phyloP scores from a whole-genome alignment of 2,888 invertebrate species.

The Agriotes lineatus region DNA sequence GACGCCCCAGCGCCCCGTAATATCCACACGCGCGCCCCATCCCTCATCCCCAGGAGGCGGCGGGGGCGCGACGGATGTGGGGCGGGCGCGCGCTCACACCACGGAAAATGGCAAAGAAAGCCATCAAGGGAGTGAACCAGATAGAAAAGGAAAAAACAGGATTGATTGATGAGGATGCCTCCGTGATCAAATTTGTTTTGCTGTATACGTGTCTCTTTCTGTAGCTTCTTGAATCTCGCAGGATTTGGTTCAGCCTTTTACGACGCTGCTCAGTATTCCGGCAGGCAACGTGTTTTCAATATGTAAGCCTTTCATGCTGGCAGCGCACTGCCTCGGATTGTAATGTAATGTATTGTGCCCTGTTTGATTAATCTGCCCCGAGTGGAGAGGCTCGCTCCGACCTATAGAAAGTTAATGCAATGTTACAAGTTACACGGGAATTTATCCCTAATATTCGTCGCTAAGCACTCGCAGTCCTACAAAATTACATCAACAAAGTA shows the following conservation, averaged over 20 bases:
- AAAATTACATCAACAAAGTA: neutral
- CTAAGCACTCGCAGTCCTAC: neutral
- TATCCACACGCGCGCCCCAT: conserved; percentile 53
- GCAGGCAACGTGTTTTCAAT: conserved; percentile 56
- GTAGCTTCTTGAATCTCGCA: conserved; percentile 53
- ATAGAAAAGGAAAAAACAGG: conserved; percentile 63
- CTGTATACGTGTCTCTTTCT: conserved; percentile 63
- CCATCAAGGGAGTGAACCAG: conserved; percentile 62
- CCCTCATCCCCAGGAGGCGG: conserved; percentile 42
- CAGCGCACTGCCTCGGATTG: conserved; percentile 49
- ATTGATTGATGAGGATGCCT: conserved; percentile 67
- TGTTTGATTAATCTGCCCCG: conserved; percentile 55
- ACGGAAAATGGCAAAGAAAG: conserved; percentile 65
- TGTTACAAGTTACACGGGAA: conserved; percentile 19
- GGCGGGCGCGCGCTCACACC: conserved; percentile 54
- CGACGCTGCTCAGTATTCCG: conserved; percentile 54
- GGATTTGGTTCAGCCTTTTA: conserved; percentile 55
- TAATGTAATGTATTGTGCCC: conserved; percentile 55
- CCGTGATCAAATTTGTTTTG: conserved; percentile 67
- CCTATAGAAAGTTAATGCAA: conserved; percentile 40
- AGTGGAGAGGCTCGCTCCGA: conserved; percentile 33
- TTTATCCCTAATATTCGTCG: neutral
- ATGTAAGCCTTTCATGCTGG: conserved; percentile 55
- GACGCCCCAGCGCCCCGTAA: conserved; percentile 54
- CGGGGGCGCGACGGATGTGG: conserved; percentile 49